Percentiles rank a stretch among this genome's conserved stretches.
phyloP scores from a whole-genome alignment of 2,888 invertebrate species.

The Drosophila macrospina region DNA sequence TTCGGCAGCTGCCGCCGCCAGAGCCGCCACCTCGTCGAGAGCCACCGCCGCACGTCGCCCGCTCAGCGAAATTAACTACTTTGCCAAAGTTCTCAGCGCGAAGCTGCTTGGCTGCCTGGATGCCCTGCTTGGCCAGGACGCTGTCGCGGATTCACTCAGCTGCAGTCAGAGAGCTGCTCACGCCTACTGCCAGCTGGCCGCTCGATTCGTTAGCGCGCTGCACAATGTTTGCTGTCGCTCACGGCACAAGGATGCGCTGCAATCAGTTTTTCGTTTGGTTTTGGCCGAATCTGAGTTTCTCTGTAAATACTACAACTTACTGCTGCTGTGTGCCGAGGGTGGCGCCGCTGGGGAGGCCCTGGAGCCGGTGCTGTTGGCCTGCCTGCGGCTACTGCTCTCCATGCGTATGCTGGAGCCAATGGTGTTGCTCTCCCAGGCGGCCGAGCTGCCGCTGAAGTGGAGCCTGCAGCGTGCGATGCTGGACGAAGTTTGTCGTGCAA shows the following conservation, averaged over 20 bases:
- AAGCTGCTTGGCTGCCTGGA: slow-evolving; percentile 83
- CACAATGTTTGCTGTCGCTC: slow-evolving; percentile 81
- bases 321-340: slow-evolving; percentile 62
- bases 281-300: slow-evolving; percentile 83
- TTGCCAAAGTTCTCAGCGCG: slow-evolving; percentile 84
- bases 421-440: slow-evolving; percentile 68
- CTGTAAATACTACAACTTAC: slow-evolving; percentile 82
- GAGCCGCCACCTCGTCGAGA: slow-evolving; percentile 49
- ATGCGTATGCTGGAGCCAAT: slow-evolving; percentile 81
- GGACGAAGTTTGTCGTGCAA: slow-evolving; percentile 80
- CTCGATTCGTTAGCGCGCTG: slow-evolving; percentile 83
- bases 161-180: slow-evolving; percentile 12
- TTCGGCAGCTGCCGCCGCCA: slow-evolving; percentile 57
- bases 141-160: slow-evolving; percentile 36
- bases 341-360: slow-evolving; percentile 43
- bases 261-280: slow-evolving; percentile 80
- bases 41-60: slow-evolving; percentile 41
- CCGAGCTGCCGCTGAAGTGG: slow-evolving; percentile 63
- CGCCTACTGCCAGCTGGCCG: slow-evolving; percentile 80
- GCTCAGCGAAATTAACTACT: slow-evolving; percentile 84
- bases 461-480: slow-evolving; percentile 77
- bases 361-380: slow-evolving; percentile 72
- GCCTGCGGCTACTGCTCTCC: slow-evolving; percentile 81
- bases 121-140: slow-evolving; percentile 48
- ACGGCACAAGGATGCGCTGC: slow-evolving; percentile 81